These are phyloP conservation scores for Empidonax traillii DNA, from an alignment of 2,113 vertebrate genomes.

Conservation along the genomic window DNA sequence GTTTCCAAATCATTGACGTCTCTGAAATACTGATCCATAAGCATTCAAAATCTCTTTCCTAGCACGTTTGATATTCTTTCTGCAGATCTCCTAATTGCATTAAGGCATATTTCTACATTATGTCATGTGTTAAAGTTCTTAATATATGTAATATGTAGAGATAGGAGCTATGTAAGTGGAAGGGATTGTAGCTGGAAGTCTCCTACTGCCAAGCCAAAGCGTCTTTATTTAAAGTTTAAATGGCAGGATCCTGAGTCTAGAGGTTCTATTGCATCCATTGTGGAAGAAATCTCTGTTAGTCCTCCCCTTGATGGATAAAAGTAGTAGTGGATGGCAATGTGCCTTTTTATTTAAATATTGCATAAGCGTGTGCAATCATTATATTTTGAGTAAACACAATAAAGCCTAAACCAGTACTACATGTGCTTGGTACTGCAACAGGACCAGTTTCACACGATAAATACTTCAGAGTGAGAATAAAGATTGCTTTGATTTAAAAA, in stretches of 20 bases:
- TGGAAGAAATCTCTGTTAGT: not conserved
- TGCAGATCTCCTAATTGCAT: not conserved
- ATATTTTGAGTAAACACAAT: not conserved
- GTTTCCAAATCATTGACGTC: not conserved
- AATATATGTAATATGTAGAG: not conserved
- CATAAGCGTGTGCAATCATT: not conserved
- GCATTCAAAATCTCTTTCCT: not conserved
- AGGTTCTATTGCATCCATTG: not conserved
- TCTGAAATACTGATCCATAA: conserved; percentile 6
- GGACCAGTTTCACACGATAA: not conserved
- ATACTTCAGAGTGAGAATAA: not conserved
- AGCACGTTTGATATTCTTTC: not conserved
- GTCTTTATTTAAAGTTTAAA: not conserved
- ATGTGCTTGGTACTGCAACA: not conserved
- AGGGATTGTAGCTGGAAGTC: not conserved
- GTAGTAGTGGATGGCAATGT: not conserved
- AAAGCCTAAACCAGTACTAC: not conserved
- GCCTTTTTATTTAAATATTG: not conserved
- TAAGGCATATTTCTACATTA: not conserved
- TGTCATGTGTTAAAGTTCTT: not conserved
- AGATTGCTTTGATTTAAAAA: not conserved
- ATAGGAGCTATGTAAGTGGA: not conserved
- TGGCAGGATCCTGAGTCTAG: not conserved
- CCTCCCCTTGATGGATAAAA: not conserved
- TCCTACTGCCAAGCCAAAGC: not conserved